A percentile compares a stretch with the other conserved stretches of the same genome.
Evolutionary conservation across 2,797 vertebrate species (phyloP).

Genomic region (Momotus momota): DNA sequence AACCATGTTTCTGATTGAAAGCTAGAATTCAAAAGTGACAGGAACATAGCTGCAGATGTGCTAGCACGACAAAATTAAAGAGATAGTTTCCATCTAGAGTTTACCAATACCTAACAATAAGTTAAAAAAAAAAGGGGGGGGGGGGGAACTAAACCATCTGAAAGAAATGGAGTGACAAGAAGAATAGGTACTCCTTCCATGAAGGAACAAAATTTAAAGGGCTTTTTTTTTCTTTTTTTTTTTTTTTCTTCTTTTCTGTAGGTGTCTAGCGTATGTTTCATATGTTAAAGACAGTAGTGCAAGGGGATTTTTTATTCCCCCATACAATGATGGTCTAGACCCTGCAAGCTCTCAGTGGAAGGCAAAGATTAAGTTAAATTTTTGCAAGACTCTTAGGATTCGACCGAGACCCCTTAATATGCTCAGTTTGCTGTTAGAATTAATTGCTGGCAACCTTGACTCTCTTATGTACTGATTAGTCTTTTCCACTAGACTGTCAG

Average conservation of each 20-base stretch:
- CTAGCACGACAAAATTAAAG: not conserved
- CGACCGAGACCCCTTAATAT: conserved; percentile 21
- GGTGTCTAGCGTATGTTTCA: not conserved
- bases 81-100: not conserved
- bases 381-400: conserved; percentile 54
- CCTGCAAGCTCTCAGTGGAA: conserved; percentile 32
- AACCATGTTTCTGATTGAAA: not conserved
- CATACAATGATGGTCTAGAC: not conserved
- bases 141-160: not conserved
- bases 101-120: not conserved
- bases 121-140: not conserved
- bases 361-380: conserved; percentile 45
- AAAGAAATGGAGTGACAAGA: not conserved
- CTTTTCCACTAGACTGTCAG: not conserved
- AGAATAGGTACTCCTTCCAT: not conserved
- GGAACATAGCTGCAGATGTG: not conserved
- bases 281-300: not conserved
- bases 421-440: conserved; percentile 38
- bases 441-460: conserved; percentile 55
- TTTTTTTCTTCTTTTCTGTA: rapidly evolving
- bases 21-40: conserved; percentile 23
- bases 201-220: not conserved
- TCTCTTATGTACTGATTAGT: conserved; percentile 48
- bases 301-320: conserved; percentile 3
- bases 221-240: rapidly evolving